Percentiles rank a stretch among this genome's conserved stretches.
Evolutionary conservation across 1,140 invertebrate species (phyloP).

Genomic region (Parapsyche elsis): DNA sequence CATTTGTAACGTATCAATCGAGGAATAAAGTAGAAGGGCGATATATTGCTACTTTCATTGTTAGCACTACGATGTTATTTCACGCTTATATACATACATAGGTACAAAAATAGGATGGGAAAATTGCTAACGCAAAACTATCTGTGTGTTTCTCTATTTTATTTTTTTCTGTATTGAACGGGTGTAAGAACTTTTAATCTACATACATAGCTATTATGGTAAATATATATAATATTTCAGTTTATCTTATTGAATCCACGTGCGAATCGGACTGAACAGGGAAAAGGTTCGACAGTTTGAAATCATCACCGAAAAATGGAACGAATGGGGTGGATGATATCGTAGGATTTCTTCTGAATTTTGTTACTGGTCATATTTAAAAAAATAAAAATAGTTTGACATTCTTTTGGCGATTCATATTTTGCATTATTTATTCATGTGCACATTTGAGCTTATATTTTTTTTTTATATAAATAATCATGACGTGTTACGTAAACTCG

Average conservation of each 20-base stretch:
- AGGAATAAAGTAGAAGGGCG: conserved; percentile 9
- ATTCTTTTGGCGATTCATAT: background rate
- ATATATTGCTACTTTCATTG: conserved; percentile 4
- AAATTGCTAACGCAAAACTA: background rate
- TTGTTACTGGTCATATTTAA: background rate
- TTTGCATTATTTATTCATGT: background rate
- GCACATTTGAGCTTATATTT: background rate
- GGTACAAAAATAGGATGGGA: background rate
- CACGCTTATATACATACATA: conserved; percentile 3
- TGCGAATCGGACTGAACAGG: background rate
- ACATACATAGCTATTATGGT: too few species aligned
- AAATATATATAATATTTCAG: background rate
- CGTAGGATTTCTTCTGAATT: background rate
- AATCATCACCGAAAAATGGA: background rate
- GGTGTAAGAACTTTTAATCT: background rate
- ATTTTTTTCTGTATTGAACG: background rate
- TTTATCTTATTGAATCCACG: background rate
- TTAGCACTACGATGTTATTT: conserved; percentile 15
- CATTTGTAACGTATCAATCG: conserved; percentile 2
- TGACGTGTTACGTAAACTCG: background rate
- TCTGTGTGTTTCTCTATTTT: background rate
- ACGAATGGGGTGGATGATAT: background rate
- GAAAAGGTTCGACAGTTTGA: background rate
- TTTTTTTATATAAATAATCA: background rate
- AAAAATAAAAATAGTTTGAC: background rate